Evolutionary conservation across 2,113 vertebrate species (phyloP).

Genomic region (Neopipo cinnamomea): DNA sequence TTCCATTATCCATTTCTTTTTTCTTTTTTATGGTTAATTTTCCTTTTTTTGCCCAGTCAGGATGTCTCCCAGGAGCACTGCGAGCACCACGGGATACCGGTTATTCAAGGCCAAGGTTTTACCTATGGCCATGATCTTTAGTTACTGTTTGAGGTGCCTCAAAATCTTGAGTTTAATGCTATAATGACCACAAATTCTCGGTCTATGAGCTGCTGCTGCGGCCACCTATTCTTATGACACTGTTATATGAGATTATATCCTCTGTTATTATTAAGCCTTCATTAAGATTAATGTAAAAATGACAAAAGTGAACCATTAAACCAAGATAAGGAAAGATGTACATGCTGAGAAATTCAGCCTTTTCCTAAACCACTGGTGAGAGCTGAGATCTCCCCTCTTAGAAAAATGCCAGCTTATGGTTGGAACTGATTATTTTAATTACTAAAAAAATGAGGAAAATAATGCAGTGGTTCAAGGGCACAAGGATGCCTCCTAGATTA

Average conservation of each 20-base stretch:
- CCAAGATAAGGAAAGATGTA: neutral
- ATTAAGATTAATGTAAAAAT: neutral
- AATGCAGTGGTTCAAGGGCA: neutral
- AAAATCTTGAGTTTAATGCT: neutral
- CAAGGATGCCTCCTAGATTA: neutral
- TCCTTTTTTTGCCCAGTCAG: neutral
- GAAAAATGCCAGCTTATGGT: neutral
- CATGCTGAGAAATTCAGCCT: neutral
- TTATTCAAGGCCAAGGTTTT: neutral
- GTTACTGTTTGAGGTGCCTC: neutral
- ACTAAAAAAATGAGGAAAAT: neutral
- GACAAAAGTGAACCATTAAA: neutral
- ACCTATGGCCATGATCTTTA: neutral
- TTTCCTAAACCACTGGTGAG: neutral
- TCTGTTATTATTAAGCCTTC: neutral
- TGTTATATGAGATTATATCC: neutral
- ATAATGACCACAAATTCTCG: neutral
- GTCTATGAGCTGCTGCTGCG: neutral
- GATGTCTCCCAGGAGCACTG: neutral
- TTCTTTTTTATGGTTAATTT: neutral
- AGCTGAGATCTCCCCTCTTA: neutral
- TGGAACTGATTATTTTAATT: neutral
- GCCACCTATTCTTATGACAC: neutral
- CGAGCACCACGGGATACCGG: fast-evolving
- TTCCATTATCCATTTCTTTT: neutral